phyloP scores from a whole-genome alignment of 2,888 invertebrate genomes.

The Orchesellides sinensis region DNA sequence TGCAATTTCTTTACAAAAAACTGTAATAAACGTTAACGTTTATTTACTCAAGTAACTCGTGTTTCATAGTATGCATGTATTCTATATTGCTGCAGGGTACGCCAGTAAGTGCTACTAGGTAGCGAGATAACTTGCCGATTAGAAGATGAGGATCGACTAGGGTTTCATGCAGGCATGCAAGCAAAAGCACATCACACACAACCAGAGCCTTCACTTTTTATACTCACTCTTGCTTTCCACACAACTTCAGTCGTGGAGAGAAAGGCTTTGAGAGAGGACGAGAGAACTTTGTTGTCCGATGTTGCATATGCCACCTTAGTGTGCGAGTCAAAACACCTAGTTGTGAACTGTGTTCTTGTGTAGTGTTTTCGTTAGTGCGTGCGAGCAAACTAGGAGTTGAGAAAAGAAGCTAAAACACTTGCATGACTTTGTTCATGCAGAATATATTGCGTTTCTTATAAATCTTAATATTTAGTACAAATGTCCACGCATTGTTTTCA shows the following conservation, averaged over 20 bases:
- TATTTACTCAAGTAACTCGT: no score
- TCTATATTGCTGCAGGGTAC: no score
- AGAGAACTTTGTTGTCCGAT: constrained; percentile 30
- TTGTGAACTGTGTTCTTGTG: neutral
- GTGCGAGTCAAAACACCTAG: neutral
- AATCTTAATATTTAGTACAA: constrained; percentile 35
- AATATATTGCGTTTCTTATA: constrained; percentile 7
- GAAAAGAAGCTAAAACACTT: neutral
- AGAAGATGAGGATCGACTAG: no score
- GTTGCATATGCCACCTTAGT: neutral
- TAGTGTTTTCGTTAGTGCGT: neutral
- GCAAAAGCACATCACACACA: neutral
- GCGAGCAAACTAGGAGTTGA: neutral
- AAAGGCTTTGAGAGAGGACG: constrained; percentile 68
- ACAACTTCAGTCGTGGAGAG: constrained; percentile 69
- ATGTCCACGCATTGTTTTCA: neutral
- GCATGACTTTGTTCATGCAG: neutral
- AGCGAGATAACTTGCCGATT: no score
- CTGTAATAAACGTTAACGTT: no score
- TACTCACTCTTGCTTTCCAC: constrained; percentile 53
- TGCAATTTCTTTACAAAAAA: no score
- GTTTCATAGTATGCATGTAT: no score
- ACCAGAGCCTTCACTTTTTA: constrained; percentile 56
- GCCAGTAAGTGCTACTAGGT: no score
- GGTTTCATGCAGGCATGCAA: no score